These are phyloP conservation scores for Huso huso DNA, from an alignment of 2,797 vertebrate genomes.

Conservation along the genomic window DNA sequence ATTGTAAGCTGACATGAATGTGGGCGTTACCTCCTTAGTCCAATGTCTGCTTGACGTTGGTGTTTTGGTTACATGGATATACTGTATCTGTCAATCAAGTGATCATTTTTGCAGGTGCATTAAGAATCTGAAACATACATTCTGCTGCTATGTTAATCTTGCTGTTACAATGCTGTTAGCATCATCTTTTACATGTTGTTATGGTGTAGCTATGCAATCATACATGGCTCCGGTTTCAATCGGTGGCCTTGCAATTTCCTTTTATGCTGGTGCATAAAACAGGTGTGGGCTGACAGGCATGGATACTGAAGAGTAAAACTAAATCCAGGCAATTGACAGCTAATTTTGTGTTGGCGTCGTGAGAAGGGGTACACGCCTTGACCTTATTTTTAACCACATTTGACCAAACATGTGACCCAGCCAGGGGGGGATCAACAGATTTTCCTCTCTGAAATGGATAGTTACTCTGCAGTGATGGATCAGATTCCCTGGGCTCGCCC, in stretches of 20 bases:
- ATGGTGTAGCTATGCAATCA: constrained; percentile 16
- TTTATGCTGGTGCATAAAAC: not conserved
- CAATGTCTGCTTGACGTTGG: no score
- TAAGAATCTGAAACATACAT: no score
- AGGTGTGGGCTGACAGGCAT: not conserved
- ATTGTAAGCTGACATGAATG: no score
- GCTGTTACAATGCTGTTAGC: not conserved
- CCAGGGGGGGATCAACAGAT: not conserved
- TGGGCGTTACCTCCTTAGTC: no score
- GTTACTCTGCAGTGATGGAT: constrained; percentile 21
- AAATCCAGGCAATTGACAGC: constrained; percentile 16
- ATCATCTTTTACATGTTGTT: not conserved
- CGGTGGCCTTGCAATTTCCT: not conserved
- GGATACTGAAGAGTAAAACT: not conserved
- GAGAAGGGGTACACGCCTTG: not conserved
- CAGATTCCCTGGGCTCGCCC: constrained; percentile 18
- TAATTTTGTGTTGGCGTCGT: constrained; percentile 15
- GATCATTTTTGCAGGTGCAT: no score
- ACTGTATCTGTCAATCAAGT: no score
- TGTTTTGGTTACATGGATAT: no score
- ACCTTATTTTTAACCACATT: not conserved
- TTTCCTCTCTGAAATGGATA: constrained; percentile 19
- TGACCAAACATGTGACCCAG: not conserved
- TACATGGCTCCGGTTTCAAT: not conserved
- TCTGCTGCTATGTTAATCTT: no score